These are phyloP conservation scores for Xenops minutus DNA, from an alignment of 2,797 vertebrate species.

Conservation along the genomic window DNA sequence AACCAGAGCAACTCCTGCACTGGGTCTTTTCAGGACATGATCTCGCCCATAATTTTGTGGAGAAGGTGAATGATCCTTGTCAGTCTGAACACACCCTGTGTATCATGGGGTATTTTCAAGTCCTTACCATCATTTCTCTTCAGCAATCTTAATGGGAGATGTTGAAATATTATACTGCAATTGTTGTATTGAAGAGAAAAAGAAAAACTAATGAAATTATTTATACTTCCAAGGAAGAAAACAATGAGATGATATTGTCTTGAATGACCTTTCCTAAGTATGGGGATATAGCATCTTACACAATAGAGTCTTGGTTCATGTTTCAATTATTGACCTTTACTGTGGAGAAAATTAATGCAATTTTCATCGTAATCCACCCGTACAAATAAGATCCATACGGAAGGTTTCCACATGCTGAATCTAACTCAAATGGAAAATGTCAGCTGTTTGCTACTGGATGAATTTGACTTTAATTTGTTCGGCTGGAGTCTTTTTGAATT, in stretches of 20 bases:
- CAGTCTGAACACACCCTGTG: background rate
- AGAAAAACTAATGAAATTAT: constrained; percentile 69
- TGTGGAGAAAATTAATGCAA: constrained; percentile 78
- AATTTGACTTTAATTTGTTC: constrained; percentile 70
- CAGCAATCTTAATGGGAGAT: constrained; percentile 47
- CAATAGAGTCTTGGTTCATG: constrained; percentile 77
- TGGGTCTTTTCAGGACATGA: background rate
- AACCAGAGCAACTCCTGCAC: background rate
- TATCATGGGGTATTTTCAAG: background rate
- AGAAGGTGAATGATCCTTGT: background rate
- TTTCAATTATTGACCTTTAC: constrained; percentile 80
- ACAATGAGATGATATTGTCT: constrained; percentile 76
- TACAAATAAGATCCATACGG: constrained; percentile 75
- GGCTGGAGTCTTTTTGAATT: constrained; percentile 38
- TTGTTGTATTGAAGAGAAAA: constrained; percentile 50
- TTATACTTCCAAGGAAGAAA: constrained; percentile 73
- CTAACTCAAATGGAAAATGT: constrained; percentile 77
- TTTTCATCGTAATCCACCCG: constrained; percentile 76
- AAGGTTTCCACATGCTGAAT: constrained; percentile 73
- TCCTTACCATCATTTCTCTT: constrained; percentile 35
- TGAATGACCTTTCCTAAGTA: constrained; percentile 75
- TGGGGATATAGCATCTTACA: constrained; percentile 72
- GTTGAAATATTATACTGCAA: constrained; percentile 58
- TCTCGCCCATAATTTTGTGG: background rate
- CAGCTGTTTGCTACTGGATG: constrained; percentile 71